Evolutionary conservation across 2,888 invertebrate species (phyloP), one percentile per base, ranked within the genome.

Genomic region (Eucera pruinosa): DNA sequence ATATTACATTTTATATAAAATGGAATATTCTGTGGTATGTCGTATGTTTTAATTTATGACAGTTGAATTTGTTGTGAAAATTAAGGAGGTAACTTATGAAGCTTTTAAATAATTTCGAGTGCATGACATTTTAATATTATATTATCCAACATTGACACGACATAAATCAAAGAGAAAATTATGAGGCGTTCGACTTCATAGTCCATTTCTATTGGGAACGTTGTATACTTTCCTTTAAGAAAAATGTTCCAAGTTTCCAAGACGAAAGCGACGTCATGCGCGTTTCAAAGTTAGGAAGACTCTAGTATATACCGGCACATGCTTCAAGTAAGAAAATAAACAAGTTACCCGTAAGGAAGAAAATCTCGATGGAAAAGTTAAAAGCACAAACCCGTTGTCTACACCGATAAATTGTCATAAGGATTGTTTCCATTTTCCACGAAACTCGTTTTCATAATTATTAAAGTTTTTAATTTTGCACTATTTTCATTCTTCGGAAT

Each of bases 381-480:
- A 20, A 33, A 39, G 47, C 62, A 69, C 45, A 78, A 82, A 78
- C 58, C 68, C 25, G 43, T 52, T 66, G 57, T 58, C 62, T 54
- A 62, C 82, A 82, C 73, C 68, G 72, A 78, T 66, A 73, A 82
- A 72, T 78, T 69, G 78, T 25, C 39, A 27, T 50, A 23, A 25
- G 39, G 62, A 27, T 23, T 45, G 58, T 54, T 68, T 43, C 13
- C 30, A 18, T 60, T 23, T 20, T 15, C 20, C 13, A 2, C 11
- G 18, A 27, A 36, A 60, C 11, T n/a, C 0, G 52, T n/a, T n/a
- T n/a, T n/a, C n/a, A 50, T 20, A 0, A 25, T 18, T 11, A 11
- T 7, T 20, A 3, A 7, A 27, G 25, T 30, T 47, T 18, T 30
- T 5, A 5, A 27, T 30, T 52, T 23, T 4, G 27, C 15, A 0